phyloP scores from a whole-genome alignment of 1,140 invertebrate genomes.

The Spodoptera frugiperda region DNA sequence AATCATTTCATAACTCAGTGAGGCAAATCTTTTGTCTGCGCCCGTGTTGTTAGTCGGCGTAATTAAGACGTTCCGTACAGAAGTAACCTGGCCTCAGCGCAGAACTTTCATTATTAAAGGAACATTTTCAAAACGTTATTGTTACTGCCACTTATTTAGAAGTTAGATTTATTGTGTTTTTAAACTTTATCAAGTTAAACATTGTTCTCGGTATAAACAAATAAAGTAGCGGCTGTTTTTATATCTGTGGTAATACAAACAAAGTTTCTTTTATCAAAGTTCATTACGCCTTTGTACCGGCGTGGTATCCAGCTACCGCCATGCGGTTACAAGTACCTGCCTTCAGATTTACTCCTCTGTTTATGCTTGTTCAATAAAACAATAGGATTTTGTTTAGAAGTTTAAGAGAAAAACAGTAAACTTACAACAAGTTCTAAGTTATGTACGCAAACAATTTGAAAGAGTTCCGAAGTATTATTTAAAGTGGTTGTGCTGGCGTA shows the following conservation, averaged over 20 bases:
- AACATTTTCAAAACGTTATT: slow-evolving; percentile 8
- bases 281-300: no score
- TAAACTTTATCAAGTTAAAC: neutral
- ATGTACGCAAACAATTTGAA: no score
- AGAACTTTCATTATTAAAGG: slow-evolving; percentile 17
- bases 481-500: neutral
- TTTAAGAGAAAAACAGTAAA: neutral
- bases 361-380: neutral
- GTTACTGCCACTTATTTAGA: slow-evolving; percentile 24
- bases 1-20: slow-evolving; percentile 29
- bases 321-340: no score
- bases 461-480: no score
- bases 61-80: slow-evolving; percentile 1
- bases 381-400: neutral
- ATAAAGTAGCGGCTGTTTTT: no score
- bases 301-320: no score
- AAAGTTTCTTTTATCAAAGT: no score
- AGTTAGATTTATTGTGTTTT: slow-evolving; percentile 1
- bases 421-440: no score
- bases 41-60: slow-evolving; percentile 11
- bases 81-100: slow-evolving; percentile 5
- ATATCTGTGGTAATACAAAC: no score
- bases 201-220: no score
- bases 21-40: slow-evolving; percentile 20
- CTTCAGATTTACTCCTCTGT: no score